Conservation (phyloP, 2,888 invertebrate species). For the Neelides folsomi region DNA sequence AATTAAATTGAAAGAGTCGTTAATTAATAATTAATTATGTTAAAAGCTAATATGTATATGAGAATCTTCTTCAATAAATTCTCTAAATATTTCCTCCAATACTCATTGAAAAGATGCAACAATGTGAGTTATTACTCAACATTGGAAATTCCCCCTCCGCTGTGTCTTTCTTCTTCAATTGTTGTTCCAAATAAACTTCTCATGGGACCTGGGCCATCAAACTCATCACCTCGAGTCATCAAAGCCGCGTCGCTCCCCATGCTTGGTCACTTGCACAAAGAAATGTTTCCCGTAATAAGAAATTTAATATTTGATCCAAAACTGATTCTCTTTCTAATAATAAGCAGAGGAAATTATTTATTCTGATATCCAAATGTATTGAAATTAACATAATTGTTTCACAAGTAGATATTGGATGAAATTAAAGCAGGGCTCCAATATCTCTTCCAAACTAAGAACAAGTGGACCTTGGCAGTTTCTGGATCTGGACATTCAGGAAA, state of each 20-base stretch:
- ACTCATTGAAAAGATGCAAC: no score
- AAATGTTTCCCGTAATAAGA: slow-evolving; percentile 50
- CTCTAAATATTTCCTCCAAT: no score
- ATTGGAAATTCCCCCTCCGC: slow-evolving; percentile 39
- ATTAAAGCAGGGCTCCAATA: slow-evolving; percentile 68
- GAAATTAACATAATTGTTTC: slow-evolving; percentile 8
- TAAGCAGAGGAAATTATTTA: no score
- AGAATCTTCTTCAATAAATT: no score
- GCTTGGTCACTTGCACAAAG: slow-evolving; percentile 60
- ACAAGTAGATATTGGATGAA: slow-evolving; percentile 61
- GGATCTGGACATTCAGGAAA: slow-evolving; percentile 63
- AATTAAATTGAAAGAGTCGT: no score
- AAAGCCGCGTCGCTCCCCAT: slow-evolving; percentile 50
- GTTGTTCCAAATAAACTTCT: slow-evolving; percentile 50
- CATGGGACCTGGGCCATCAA: slow-evolving; percentile 63
- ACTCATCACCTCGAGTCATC: slow-evolving; percentile 53
- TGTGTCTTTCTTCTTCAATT: slow-evolving; percentile 41
- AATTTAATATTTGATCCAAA: no score
- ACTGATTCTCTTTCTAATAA: no score
- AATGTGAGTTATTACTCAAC: slow-evolving; percentile 33
- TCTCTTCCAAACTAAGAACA: slow-evolving; percentile 71
- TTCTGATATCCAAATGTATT: no score
- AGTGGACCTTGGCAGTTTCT: slow-evolving; percentile 64
- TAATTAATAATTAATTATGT: no score
- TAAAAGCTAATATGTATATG: no score